Percentiles rank a stretch among this genome's conserved stretches.
These are phyloP conservation scores for Pseudomugil gertrudae DNA, from an alignment of 2,797 vertebrate genomes.

Conservation along the genomic window DNA sequence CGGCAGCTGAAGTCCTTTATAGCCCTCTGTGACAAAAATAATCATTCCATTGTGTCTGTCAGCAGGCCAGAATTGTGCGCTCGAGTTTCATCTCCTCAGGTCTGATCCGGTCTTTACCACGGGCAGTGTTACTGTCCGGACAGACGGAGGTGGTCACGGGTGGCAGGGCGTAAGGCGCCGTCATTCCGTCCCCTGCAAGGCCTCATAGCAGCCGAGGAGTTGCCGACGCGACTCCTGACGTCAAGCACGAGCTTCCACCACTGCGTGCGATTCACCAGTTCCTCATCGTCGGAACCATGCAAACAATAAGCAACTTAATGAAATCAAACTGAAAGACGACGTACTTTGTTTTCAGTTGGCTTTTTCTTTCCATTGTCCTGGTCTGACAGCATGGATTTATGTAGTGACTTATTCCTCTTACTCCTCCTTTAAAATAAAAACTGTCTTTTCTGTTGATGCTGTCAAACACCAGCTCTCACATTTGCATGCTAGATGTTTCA, in stretches of 20 bases:
- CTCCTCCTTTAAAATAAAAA: neutral
- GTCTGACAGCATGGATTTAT: conserved; percentile 42
- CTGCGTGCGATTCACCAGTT: conserved; percentile 28
- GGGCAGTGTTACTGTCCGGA: conserved; percentile 11
- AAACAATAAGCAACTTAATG: conserved; percentile 38
- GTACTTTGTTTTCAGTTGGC: conserved; percentile 66
- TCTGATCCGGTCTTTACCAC: conserved; percentile 25
- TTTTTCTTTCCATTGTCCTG: conserved; percentile 67
- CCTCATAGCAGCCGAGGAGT: conserved; percentile 59
- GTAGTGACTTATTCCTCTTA: conserved; percentile 24
- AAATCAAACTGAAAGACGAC: conserved; percentile 59
- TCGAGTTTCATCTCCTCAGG: conserved; percentile 39
- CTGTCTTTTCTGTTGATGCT: conserved; percentile 21
- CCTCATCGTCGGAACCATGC: conserved; percentile 26
- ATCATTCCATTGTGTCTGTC: conserved; percentile 48
- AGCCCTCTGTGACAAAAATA: conserved; percentile 50
- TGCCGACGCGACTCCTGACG: neutral
- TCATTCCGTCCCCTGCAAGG: conserved; percentile 57
- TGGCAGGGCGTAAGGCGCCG: conserved; percentile 31
- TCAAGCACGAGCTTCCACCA: conserved; percentile 11
- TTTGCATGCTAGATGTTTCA: conserved; percentile 16
- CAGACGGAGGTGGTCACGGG: conserved; percentile 33
- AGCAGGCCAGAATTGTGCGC: conserved; percentile 49
- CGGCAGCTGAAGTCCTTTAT: conserved; percentile 39
- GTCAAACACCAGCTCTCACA: conserved; percentile 17